Conservation (phyloP, 2,113 vertebrate genomes). For the Brienomyrus brachyistius region DNA sequence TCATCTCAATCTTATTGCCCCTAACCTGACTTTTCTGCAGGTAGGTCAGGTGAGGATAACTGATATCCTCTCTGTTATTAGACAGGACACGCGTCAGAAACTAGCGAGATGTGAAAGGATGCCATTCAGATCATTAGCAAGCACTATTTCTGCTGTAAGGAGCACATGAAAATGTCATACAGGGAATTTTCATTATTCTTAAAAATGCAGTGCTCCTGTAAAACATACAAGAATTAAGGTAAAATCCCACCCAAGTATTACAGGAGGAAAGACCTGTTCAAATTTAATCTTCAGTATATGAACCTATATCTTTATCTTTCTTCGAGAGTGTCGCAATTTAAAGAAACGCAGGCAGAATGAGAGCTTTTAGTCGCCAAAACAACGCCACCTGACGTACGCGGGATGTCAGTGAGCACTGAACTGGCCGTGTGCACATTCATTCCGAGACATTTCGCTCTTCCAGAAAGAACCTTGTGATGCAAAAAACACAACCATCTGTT, state of each 20-base stretch:
- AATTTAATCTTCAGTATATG: not conserved
- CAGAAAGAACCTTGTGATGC: conserved; percentile 1
- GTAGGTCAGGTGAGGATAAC: not conserved
- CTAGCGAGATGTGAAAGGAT: not conserved
- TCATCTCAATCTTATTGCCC: not conserved
- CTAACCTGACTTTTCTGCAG: not conserved
- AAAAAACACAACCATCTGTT: conserved; percentile 12
- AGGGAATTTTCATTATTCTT: not conserved
- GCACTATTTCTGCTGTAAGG: not conserved
- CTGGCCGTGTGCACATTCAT: not conserved
- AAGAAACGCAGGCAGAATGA: not conserved
- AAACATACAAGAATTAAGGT: not conserved
- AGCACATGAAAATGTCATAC: not conserved
- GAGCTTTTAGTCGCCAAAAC: not conserved
- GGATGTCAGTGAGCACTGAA: not conserved
- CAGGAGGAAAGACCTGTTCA: not conserved
- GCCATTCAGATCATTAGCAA: not conserved
- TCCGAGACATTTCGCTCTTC: not conserved
- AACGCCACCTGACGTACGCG: not conserved
- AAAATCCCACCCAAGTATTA: not conserved
- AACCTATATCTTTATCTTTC: not conserved
- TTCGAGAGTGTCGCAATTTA: not conserved
- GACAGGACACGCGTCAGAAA: not conserved
- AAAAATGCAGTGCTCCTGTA: not conserved
- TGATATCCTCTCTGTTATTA: not conserved